A percentile compares a stretch with the other conserved stretches of the same genome.
Evolutionary conservation across 35 echinoderm and acorn worm species (phyloP).

Genomic region (Strongylocentrotus purpuratus): DNA sequence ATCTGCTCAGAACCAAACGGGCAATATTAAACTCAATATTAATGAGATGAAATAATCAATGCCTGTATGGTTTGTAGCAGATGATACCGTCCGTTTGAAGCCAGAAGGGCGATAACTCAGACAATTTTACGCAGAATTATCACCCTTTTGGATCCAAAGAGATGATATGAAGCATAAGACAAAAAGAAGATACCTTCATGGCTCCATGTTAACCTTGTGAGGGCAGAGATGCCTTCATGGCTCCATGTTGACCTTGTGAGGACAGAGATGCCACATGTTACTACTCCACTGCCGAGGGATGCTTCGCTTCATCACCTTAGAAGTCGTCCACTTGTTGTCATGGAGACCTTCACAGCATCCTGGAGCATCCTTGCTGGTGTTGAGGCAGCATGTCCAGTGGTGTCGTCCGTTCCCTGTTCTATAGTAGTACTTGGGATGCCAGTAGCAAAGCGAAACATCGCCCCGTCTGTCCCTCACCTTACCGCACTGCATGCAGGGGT

Average conservation of each 20-base stretch:
- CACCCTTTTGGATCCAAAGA: too few species aligned
- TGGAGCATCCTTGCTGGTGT: constrained; percentile 56
- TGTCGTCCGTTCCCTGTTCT: constrained; percentile 74
- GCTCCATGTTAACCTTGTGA: background rate
- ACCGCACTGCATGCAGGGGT: constrained; percentile 96
- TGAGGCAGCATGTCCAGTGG: constrained; percentile 93
- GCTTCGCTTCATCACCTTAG: constrained; percentile 61
- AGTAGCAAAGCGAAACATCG: constrained; percentile 89
- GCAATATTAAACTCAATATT: background rate
- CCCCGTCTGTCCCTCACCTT: constrained; percentile 91
- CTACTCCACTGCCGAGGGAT: constrained; percentile 71
- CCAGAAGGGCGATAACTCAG: too few species aligned
- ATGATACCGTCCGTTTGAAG: background rate
- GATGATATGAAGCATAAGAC: too few species aligned
- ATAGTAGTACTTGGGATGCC: constrained; percentile 95
- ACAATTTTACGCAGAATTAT: too few species aligned
- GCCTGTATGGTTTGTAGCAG: background rate
- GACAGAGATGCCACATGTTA: constrained; percentile 40
- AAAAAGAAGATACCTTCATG: background rate
- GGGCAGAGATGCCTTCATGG: constrained; percentile 9
- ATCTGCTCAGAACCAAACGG: background rate
- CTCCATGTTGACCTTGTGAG: constrained; percentile 7
- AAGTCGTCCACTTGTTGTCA: constrained; percentile 89
- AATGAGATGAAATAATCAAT: background rate
- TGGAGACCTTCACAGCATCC: constrained; percentile 82